Conservation (phyloP, 2,113 vertebrate species). For the Myotis davidii region DNA sequence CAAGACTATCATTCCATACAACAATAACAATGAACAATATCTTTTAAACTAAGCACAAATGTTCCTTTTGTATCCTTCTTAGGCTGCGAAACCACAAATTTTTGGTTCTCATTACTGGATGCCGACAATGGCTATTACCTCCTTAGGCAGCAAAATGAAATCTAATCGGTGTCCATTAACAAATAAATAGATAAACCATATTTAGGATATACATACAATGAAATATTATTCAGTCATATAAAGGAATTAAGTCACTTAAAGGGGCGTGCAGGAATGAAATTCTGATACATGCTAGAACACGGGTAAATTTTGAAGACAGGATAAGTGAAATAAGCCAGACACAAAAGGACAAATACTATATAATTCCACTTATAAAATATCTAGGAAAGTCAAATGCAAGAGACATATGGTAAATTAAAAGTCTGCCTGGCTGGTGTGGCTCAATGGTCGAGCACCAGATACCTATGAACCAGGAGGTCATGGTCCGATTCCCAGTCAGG, state of each 20-base stretch:
- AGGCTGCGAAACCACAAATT: background rate
- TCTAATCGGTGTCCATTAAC: background rate
- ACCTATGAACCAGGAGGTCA: too few relatives aligned
- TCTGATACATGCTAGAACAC: background rate
- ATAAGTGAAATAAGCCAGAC: background rate
- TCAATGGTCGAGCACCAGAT: too few relatives aligned
- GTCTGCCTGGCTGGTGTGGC: too few relatives aligned
- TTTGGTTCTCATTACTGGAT: slow-evolving; percentile 25
- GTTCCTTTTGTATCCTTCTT: background rate
- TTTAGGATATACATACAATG: background rate
- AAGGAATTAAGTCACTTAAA: slow-evolving; percentile 16
- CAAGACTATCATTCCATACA: background rate
- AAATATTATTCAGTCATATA: background rate
- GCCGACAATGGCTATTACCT: background rate
- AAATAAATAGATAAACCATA: slow-evolving; percentile 13
- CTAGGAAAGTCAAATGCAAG: too few relatives aligned
- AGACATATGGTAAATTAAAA: too few relatives aligned
- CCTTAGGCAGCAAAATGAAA: slow-evolving; percentile 31
- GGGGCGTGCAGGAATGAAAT: background rate
- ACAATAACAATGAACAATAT: background rate
- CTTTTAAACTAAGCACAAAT: slow-evolving; percentile 20
- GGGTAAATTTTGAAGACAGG: background rate
- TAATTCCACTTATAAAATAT: too few relatives aligned
- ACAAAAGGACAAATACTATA: background rate
- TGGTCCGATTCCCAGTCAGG: too few relatives aligned